A percentile compares a stretch with the other conserved stretches of the same genome.
These are phyloP conservation scores for Brachionus rotundiformis DNA, from an alignment of 1,140 invertebrate genomes.

Conservation along the genomic window DNA sequence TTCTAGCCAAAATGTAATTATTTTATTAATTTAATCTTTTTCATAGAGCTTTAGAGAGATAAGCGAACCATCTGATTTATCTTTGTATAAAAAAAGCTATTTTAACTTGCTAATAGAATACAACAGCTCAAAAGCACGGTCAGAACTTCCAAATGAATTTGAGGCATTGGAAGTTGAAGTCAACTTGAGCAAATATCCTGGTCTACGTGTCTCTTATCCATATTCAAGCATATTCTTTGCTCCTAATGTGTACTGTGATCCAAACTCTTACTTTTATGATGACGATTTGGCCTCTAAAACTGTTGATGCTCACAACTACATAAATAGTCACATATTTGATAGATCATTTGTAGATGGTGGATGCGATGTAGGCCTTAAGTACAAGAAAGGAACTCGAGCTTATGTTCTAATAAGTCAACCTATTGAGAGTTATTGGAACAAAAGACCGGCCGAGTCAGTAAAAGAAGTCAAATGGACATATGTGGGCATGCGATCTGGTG, in stretches of 20 bases:
- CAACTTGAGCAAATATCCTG: conserved; percentile 60
- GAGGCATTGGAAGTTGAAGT: conserved; percentile 61
- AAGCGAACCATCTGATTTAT: conserved; percentile 60
- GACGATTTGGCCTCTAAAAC: conserved; percentile 64
- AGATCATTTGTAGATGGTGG: conserved; percentile 31
- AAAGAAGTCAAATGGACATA: conserved; percentile 66
- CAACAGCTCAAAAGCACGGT: conserved; percentile 56
- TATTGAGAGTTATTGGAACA: conserved; percentile 63
- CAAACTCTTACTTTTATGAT: conserved; percentile 64
- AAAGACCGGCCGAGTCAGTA: conserved; percentile 61
- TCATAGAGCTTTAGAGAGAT: conserved; percentile 61
- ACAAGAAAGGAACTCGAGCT: conserved; percentile 57
- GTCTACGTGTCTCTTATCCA: conserved; percentile 56
- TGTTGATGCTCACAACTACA: conserved; percentile 63
- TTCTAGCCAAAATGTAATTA: too few species aligned
- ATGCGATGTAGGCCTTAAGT: conserved; percentile 59
- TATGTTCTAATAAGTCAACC: conserved; percentile 65
- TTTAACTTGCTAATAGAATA: conserved; percentile 65
- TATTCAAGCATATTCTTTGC: conserved; percentile 65
- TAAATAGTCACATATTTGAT: conserved; percentile 57
- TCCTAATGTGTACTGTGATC: conserved; percentile 64
- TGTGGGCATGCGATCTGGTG: conserved; percentile 64
- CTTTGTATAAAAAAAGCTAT: conserved; percentile 58
- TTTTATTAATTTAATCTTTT: conserved; percentile 29
- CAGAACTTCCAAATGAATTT: conserved; percentile 58